Percentiles rank a stretch among this genome's conserved stretches.
Evolutionary conservation across 2,797 vertebrate species (phyloP).

Genomic region (Pseudopleuronectes americanus): DNA sequence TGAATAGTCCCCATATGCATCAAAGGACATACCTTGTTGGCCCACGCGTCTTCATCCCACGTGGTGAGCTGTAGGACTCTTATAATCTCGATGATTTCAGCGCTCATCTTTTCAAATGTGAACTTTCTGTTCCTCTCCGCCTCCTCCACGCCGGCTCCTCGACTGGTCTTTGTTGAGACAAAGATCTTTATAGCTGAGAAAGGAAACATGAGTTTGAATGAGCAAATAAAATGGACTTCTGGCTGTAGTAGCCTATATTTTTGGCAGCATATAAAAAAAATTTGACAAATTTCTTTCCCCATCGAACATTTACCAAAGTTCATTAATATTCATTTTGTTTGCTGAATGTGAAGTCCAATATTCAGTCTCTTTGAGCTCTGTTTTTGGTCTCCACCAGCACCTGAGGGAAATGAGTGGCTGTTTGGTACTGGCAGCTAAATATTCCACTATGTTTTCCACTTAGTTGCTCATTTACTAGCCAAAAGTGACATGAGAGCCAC

Average conservation of each 20-base stretch:
- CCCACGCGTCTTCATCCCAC: slow-evolving; percentile 99
- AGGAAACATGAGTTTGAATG: slow-evolving; percentile 15
- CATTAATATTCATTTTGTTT: not conserved
- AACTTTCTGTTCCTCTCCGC: slow-evolving; percentile 96
- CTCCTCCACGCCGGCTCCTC: slow-evolving; percentile 94
- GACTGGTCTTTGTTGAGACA: slow-evolving; percentile 94
- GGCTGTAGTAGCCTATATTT: not conserved
- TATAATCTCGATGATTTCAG: slow-evolving; percentile 97
- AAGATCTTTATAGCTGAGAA: slow-evolving; percentile 96
- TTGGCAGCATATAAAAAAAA: too few relatives aligned
- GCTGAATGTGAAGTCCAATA: not conserved
- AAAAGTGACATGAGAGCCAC: not conserved
- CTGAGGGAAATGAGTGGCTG: not conserved
- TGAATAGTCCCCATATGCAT: slow-evolving; percentile 2
- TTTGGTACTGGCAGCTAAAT: not conserved
- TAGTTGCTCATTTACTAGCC: not conserved
- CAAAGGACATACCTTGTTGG: slow-evolving; percentile 89
- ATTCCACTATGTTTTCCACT: not conserved
- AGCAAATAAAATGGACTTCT: not conserved
- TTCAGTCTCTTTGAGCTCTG: not conserved
- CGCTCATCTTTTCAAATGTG: slow-evolving; percentile 97
- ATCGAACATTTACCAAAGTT: not conserved
- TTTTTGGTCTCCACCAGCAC: not conserved
- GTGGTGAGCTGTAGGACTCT: slow-evolving; percentile 97
- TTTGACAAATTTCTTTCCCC: too few relatives aligned